phyloP scores from a whole-genome alignment of 2,888 invertebrate species.

The Thyatira batis region DNA sequence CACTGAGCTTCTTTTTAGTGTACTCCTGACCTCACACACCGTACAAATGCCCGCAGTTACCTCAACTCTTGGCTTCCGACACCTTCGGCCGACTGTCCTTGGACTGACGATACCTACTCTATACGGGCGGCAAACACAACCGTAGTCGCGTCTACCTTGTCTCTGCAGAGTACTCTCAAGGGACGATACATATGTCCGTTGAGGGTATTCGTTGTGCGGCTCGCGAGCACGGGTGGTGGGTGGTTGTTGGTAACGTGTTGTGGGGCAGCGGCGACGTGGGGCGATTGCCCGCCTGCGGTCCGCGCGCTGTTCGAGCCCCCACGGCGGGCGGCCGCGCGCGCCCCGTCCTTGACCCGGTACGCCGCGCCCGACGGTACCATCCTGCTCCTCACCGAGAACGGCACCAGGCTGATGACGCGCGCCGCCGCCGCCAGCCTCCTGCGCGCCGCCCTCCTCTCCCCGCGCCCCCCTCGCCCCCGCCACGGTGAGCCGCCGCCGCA shows the following conservation, averaged over 20 bases:
- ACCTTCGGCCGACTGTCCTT: conserved; percentile 73
- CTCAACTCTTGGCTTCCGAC: conserved; percentile 80
- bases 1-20: conserved; percentile 81
- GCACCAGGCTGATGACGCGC: conserved; percentile 82
- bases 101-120: conserved; percentile 37
- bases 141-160: conserved; percentile 61
- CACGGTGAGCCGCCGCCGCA: conserved; percentile 79
- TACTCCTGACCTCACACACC: conserved; percentile 81
- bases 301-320: conserved; percentile 80
- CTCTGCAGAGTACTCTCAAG: conserved; percentile 65
- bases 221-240: conserved; percentile 59
- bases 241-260: conserved; percentile 75
- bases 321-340: conserved; percentile 66
- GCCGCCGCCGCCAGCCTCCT: conserved; percentile 79
- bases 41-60: conserved; percentile 82
- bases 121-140: conserved; percentile 69
- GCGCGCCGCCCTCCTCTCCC: conserved; percentile 80
- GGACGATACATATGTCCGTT: conserved; percentile 52
- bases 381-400: conserved; percentile 85
- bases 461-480: conserved; percentile 78
- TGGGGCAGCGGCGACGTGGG: conserved; percentile 79
- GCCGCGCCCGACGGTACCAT: conserved; percentile 84
- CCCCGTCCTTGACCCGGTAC: conserved; percentile 82
- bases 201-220: conserved; percentile 70
- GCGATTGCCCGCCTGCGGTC: conserved; percentile 77